Base-by-base conservation (phyloP, 2,888 invertebrate species). In the Cataglyphis rosenhaueri region DNA sequence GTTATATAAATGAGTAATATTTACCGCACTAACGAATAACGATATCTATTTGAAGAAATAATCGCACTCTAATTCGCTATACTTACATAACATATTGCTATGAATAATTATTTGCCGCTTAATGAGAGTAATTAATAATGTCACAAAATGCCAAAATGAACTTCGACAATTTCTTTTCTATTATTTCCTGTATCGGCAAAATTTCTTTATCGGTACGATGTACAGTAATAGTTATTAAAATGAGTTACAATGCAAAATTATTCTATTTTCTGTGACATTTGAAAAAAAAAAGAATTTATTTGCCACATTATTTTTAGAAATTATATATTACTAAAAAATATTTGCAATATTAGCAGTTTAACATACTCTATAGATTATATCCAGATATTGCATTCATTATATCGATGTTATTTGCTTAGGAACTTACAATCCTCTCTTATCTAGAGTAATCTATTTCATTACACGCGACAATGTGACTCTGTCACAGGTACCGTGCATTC, bases 391-490 rank as follows among this genome's bases (percentile, higher is more conserved):
- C 88, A 92, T 92, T 92, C 91, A 93, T 92, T 92, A 91, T 90
- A 92, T 92, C 92, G 92, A 92, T 91, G 91, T 93, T 92, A 94
- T 93, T 94, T 94, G 91, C 92, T 91, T 91, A 89, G 92, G 91
- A 90, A 93, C 94, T 94, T 93, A 92, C 92, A 88, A 91, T 91
- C 89, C 91, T 94, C 92, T 90, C 92, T 94, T 93, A 93, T 91
- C 88, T 91, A 92, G 91, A 93, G 92, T 93, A 94, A 94, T 93
- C 91, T 92, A 92, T 92, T 93, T 93, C 93, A 92, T 94, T 93
- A 93, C 91, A 90, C 87, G 87, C 91, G 93, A 93, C 92, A 92
- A 92, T 90, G 91, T 90, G 91, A 90, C 92, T 93, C 91, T 90
- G 92, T 93, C 92, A 93, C 92, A 89, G 89, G 89, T 85, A 89